phyloP scores from a whole-genome alignment of 2,797 vertebrate species.

The Crax fasciolata region DNA sequence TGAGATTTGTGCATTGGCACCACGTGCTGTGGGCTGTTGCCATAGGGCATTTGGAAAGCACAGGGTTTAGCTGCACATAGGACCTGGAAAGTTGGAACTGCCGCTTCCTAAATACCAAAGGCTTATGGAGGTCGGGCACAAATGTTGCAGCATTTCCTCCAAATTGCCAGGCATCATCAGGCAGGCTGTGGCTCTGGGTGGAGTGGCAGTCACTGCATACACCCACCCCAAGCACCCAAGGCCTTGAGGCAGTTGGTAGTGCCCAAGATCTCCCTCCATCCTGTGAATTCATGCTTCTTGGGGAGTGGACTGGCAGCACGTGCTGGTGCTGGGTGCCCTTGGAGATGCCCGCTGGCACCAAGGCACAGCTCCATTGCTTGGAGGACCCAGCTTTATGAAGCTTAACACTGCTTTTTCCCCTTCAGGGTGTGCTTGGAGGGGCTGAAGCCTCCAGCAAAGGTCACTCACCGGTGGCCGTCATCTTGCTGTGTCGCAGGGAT shows the following conservation, averaged over 20 bases:
- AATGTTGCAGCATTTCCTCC: background rate
- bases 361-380: background rate
- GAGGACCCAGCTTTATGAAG: background rate
- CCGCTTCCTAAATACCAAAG: background rate
- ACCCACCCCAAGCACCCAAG: background rate
- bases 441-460: background rate
- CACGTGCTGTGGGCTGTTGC: background rate
- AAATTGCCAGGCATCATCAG: background rate
- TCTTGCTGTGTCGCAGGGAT: fast-evolving
- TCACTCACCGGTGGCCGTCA: constrained; percentile 34
- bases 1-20: background rate
- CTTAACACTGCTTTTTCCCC: background rate
- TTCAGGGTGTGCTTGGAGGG: background rate
- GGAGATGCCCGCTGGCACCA: background rate
- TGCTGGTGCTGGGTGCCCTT: background rate
- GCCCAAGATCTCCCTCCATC: background rate
- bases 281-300: background rate
- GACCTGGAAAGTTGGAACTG: background rate
- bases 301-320: background rate
- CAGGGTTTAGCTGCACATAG: background rate
- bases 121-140: background rate
- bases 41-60: background rate
- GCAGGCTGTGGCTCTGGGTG: background rate
- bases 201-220: background rate
- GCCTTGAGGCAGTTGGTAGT: background rate